These are phyloP conservation scores for Rallus limicola DNA, from an alignment of 2,113 vertebrate species.

Conservation along the genomic window DNA sequence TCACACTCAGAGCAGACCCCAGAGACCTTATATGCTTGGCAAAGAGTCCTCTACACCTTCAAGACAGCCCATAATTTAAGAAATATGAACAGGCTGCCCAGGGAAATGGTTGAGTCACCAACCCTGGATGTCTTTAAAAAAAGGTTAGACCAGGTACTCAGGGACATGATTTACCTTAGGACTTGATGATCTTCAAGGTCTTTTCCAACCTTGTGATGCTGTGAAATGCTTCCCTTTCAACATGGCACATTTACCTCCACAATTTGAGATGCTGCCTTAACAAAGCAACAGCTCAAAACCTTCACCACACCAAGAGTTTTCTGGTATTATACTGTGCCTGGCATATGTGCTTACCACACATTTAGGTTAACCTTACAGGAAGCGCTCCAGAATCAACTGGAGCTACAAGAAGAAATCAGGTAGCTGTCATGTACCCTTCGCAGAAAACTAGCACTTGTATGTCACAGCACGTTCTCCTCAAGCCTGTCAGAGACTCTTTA, in stretches of 20 bases:
- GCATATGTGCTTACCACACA: rapidly evolving
- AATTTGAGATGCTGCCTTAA: not conserved
- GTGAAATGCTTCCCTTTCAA: too few species aligned
- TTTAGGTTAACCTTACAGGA: not conserved
- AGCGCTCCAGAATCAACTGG: too few species aligned
- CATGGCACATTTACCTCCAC: rapidly evolving
- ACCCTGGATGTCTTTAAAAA: too few species aligned
- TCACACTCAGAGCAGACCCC: not conserved
- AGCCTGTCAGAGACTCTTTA: not conserved
- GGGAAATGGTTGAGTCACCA: too few species aligned
- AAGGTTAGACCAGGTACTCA: too few species aligned
- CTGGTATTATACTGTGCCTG: not conserved
- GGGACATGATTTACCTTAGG: too few species aligned
- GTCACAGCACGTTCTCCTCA: not conserved
- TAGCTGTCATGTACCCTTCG: not conserved
- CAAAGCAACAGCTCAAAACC: not conserved
- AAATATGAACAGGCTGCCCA: too few species aligned
- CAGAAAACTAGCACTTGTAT: not conserved
- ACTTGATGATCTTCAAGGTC: too few species aligned
- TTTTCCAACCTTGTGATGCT: too few species aligned
- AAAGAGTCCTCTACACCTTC: not conserved
- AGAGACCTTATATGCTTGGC: too few species aligned
- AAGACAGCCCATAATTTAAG: too few species aligned
- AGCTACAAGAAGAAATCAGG: not conserved
- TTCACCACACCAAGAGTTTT: not conserved